Conservation (phyloP, 2,888 invertebrate genomes). For the Dorcus parallelipipedus region DNA sequence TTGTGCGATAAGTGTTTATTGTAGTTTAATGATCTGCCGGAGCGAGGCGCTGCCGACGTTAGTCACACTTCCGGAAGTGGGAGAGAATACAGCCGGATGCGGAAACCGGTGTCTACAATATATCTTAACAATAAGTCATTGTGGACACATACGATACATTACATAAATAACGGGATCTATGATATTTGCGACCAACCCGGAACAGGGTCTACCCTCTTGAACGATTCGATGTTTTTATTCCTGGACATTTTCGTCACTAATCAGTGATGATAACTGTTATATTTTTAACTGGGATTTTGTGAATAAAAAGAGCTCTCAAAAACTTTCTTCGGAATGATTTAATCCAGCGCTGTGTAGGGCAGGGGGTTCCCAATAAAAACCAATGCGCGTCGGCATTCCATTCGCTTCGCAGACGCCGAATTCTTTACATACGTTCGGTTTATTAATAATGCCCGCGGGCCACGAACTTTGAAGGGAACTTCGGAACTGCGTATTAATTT, state of each 20-base stretch:
- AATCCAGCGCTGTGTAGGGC: too few species aligned
- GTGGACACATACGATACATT: conserved; percentile 2
- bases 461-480: conserved; percentile 12
- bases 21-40: conserved; percentile 42
- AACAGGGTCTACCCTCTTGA: too few species aligned
- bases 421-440: neutral
- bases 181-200: too few species aligned
- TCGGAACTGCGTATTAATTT: conserved; percentile 17
- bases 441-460: neutral
- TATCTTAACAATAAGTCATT: conserved; percentile 29
- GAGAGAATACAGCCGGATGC: conserved; percentile 34
- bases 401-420: too few species aligned
- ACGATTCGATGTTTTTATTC: too few species aligned
- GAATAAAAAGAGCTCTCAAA: too few species aligned
- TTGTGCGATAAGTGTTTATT: conserved; percentile 44
- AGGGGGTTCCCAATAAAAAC: too few species aligned
- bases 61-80: conserved; percentile 40
- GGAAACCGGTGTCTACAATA: conserved; percentile 35
- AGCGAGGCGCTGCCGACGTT: conserved; percentile 34
- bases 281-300: too few species aligned
- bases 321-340: too few species aligned
- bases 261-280: too few species aligned
- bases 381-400: too few species aligned
- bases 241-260: too few species aligned
- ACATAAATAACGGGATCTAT: neutral